Evolutionary conservation across 2,113 vertebrate species (phyloP).

Genomic region (Pygoscelis antarcticus): DNA sequence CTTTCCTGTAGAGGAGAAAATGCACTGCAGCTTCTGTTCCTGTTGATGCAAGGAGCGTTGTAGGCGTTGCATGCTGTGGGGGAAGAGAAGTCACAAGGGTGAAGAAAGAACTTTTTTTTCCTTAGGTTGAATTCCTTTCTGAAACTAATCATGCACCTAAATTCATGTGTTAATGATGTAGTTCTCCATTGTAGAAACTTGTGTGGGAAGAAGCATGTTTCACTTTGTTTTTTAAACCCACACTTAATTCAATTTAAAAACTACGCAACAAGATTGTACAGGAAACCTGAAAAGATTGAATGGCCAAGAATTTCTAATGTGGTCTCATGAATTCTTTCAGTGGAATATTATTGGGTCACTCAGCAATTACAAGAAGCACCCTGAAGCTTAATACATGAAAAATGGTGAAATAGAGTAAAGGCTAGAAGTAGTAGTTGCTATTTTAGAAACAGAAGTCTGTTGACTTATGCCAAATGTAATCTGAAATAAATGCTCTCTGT

Average conservation of each 20-base stretch:
- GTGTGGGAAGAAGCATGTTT: slow-evolving; percentile 13
- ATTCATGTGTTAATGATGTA: background rate
- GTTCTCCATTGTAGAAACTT: background rate
- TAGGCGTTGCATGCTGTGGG: background rate
- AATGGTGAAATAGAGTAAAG: background rate
- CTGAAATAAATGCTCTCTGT: background rate
- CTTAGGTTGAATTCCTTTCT: background rate
- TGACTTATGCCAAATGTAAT: background rate
- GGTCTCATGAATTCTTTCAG: background rate
- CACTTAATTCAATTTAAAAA: slow-evolving; percentile 20
- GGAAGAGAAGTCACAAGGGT: slow-evolving; percentile 6
- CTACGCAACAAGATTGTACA: background rate
- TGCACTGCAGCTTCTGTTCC: background rate
- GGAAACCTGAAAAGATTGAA: slow-evolving; percentile 2
- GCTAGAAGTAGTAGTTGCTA: background rate
- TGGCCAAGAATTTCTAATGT: background rate
- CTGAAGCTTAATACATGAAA: background rate
- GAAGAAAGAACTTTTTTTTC: background rate
- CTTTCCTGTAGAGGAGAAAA: background rate
- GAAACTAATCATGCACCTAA: background rate
- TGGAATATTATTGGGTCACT: background rate
- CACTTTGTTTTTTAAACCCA: slow-evolving; percentile 8
- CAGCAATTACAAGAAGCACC: background rate
- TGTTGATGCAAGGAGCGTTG: background rate
- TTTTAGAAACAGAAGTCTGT: background rate